These are phyloP conservation scores for Gymnarchus niloticus DNA, from an alignment of 2,113 vertebrate species.

Conservation along the genomic window DNA sequence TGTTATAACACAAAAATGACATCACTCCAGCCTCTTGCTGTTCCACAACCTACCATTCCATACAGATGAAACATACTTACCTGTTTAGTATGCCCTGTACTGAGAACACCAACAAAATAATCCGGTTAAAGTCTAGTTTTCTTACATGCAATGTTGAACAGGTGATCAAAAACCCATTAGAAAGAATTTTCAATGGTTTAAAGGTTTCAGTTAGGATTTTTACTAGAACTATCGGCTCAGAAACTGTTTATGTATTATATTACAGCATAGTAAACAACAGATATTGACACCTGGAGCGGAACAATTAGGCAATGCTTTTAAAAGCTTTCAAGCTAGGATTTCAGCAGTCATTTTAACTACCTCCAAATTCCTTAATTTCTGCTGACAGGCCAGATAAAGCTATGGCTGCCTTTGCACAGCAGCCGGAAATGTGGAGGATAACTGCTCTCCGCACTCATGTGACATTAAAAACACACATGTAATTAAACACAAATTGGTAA, in stretches of 20 bases:
- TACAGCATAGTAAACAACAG: not conserved
- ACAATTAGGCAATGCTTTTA: not conserved
- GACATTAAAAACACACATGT: not conserved
- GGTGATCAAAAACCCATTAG: not conserved
- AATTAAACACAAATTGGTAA: not conserved
- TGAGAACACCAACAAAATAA: not conserved
- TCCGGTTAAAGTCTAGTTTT: not conserved
- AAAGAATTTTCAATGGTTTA: not conserved
- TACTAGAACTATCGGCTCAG: not conserved
- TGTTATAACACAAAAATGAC: not conserved
- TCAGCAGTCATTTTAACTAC: not conserved
- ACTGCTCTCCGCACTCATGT: not conserved
- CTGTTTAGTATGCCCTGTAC: not conserved
- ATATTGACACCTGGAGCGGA: not conserved
- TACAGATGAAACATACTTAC: not conserved
- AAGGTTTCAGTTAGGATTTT: not conserved
- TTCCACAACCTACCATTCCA: not conserved
- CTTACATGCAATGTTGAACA: not conserved
- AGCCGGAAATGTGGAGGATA: not conserved
- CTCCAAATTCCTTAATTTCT: not conserved
- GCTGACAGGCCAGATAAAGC: not conserved
- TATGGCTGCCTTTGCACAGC: not conserved
- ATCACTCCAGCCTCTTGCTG: not conserved
- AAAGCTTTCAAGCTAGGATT: not conserved
- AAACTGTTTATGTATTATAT: not conserved